Evolutionary conservation across 2,797 vertebrate species (phyloP), one percentile per base, ranked within the genome.

Genomic region (Micrastur ruficollis): DNA sequence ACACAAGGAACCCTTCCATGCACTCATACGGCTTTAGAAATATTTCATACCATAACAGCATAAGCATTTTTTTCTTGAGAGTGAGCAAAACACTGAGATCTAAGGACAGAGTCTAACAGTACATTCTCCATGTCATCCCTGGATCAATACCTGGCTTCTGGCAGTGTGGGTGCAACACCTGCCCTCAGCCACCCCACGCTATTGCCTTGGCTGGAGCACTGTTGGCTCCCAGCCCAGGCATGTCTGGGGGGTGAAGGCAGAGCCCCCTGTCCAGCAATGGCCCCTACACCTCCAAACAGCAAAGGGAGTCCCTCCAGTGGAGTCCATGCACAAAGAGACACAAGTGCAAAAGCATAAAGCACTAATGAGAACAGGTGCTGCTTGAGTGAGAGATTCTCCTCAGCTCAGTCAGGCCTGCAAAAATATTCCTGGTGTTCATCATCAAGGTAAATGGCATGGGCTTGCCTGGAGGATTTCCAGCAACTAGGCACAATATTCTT

Each of bases 131-230:
- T 0, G 1, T 23, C 17, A 46, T 38, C 21, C 25, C 46, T 81
- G 56, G 25, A 32, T 31, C 17, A 83, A 46, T 6, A 14, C 16
- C 32, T 46, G 21, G 26, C 8, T 87, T 70, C 81, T 65, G 78
- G 13, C 62, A 65, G 44, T 0, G 0, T 9, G 25, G 32, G 14
- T 11, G 23, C 19, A 59, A 42, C 0, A 1, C 3, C 46, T 65
- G 47, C 40, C 55, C 36, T 80, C 56, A 78, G 40, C 26, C 17
- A 19, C 29, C 9, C 14, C 21, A 25, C 3, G 4, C 34, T 21
- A 4, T 12, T 73, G 38, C 25, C 47, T 61, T 18, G 6, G 23
- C 26, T 50, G 25, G 19, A 47, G 19, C 6, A 8, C 49, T 40
- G 27, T 5, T 73, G 34, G 26, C 4, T n/a, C 3, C n/a, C 40